A percentile compares a stretch with the other conserved stretches of the same genome.
These are phyloP conservation scores for Styela plicata DNA, from an alignment of 23 tunicate genomes.

Conservation along the genomic window DNA sequence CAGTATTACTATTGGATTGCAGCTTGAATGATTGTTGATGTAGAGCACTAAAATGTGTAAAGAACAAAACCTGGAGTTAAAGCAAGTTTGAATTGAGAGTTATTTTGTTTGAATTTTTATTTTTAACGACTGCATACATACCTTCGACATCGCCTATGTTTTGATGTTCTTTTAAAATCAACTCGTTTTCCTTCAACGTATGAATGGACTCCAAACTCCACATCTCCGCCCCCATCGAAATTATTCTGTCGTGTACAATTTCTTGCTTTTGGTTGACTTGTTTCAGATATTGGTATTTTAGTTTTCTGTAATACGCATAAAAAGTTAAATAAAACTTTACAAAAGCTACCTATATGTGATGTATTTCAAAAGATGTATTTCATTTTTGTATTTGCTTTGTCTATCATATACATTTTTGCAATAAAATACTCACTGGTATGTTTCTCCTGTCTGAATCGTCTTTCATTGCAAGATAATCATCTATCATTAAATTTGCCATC, in stretches of 20 bases:
- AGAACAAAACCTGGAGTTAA: no score
- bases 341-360: no score
- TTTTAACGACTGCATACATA: neutral
- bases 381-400: no score
- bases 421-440: neutral
- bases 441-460: neutral
- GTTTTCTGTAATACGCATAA: neutral
- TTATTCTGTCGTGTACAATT: neutral
- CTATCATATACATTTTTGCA: no score
- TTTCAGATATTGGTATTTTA: neutral
- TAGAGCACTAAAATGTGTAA: neutral
- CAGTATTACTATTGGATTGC: neutral
- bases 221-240: neutral
- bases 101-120: no score
- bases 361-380: no score
- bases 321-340: no score
- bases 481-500: slow-evolving; percentile 16
- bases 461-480: slow-evolving; percentile 16
- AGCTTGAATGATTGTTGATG: neutral
- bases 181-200: neutral
- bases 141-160: neutral
- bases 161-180: neutral
- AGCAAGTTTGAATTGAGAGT: no score
- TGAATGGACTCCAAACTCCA: neutral
- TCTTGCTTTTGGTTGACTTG: neutral